phyloP scores from a whole-genome alignment of 2,113 vertebrate species.

The Syngnathus scovelli region DNA sequence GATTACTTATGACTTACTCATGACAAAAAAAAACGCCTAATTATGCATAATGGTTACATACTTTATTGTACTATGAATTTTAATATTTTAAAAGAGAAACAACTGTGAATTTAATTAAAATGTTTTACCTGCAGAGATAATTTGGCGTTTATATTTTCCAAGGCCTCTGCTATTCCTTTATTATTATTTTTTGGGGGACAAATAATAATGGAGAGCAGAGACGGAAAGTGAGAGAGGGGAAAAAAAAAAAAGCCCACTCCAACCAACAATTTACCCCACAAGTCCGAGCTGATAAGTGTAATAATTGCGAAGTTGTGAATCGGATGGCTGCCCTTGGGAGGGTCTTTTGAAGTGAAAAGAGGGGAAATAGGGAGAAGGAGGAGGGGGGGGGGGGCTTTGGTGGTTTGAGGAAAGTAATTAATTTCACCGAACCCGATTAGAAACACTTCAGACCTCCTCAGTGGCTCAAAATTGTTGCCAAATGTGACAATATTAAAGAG shows the following conservation, averaged over 20 bases:
- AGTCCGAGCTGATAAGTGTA: conserved; percentile 68
- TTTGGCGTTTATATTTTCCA: conserved; percentile 56
- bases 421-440: conserved; percentile 67
- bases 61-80: conserved; percentile 18
- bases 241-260: conserved; percentile 66
- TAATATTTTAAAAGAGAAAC: conserved; percentile 26
- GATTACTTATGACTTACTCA: neutral
- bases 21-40: neutral
- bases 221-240: conserved; percentile 38
- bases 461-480: conserved; percentile 56
- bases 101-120: conserved; percentile 54
- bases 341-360: conserved; percentile 73
- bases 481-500: conserved; percentile 59
- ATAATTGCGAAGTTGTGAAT: conserved; percentile 72
- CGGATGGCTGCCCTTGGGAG: conserved; percentile 72
- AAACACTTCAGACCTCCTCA: conserved; percentile 62
- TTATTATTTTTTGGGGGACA: conserved; percentile 30
- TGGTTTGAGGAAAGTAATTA: conserved; percentile 68
- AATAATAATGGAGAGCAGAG: conserved; percentile 55
- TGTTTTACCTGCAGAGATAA: conserved; percentile 52
- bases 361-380: conserved; percentile 49
- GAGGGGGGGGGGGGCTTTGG: conserved; percentile 19
- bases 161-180: conserved; percentile 29
- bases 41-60: neutral
- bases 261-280: conserved; percentile 69